Evolutionary conservation across 2,113 vertebrate genomes (phyloP), one percentile per base, ranked within the genome.

Genomic region (Eleginops maclovinus): DNA sequence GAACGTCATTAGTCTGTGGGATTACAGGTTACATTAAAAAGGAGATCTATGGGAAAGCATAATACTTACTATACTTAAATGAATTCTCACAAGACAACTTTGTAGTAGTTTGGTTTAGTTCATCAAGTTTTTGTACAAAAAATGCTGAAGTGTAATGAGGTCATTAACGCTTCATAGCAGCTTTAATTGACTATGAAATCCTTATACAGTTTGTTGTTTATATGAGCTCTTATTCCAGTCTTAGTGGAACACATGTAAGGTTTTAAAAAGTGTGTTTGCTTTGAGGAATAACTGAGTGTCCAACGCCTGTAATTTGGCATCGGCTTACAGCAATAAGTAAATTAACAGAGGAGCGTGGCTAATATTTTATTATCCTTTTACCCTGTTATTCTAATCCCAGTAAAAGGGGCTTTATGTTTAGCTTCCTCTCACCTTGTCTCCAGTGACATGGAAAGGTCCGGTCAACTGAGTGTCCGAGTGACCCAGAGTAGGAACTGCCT

Each of bases 281-380:
- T 5, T 21, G 63, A 51, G 19, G 58, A 68, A 78, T 53, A 77
- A 79, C 41, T 59, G 36, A 60, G n/a, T 46, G 28, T 50, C 24
- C 31, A 43, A 50, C 69, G 36, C 7, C 54, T 51, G 65, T 70
- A 67, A 61, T 79, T 62, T 72, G 82, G 72, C 56, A 77, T 4
- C 24, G 54, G 43, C 47, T 44, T 51, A 58, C 28, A 67, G 58
- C 50, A 70, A n/a, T 50, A 46, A 66, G 40, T 77, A 54, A 79
- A 86, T 84, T 60, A 75, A 68, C 50, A 62, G 72, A 81, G 60
- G 31, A 83, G 69, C 4, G 47, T 72, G 61, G 62, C 54, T 75
- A 82, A 88, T 85, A 72, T 86, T 84, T 84, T 75, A 82, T 82
- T 63, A 83, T 61, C 61, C 69, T 26, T n/a, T 72, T 43, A 44